Base-by-base conservation (phyloP, 2,888 invertebrate genomes). In the Noctua janthe region DNA sequence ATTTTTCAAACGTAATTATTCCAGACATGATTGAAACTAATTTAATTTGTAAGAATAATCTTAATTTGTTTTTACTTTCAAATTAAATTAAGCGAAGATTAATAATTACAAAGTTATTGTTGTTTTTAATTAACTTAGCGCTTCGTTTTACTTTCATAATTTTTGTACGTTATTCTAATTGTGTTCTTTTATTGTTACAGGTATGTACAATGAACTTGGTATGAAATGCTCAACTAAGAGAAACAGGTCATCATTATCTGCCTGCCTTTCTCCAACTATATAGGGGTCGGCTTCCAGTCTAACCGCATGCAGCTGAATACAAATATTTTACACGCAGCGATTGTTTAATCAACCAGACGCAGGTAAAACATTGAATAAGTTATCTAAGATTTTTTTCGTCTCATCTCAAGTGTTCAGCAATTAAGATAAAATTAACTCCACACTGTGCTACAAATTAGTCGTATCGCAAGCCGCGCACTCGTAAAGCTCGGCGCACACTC, bases 351-450 rank as follows among this genome's bases (percentile, higher is more conserved):
- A 35, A 17, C 17, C 35, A 49, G 23, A n/a, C 2, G 43, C 17
- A 78, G 80, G 83, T 81, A 85, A 78, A 87, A 81, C 39, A 76
- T 51, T 17, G 6, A n/a, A 59, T 73, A 56, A 69, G 17, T 64
- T 29, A 71, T 78, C 15, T 62, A 13, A 51, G 62, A 23, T 59
- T 77, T 79, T 77, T 85, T 76, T 71, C 13, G 43, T 67, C 29
- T 82, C 78, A 87, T 79, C 82, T 89, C 79, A 84, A 90, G 86
- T 79, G 71, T 69, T 75, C 67, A 29, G 54, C 84, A 87, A 87
- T 90, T 85, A 85, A 88, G 92, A 92, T 93, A 90, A 90, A 78
- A 71, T 87, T 87, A 74, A 74, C 81, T 86, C 76, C 78, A 87
- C 77, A 84, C 74, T 78, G 73, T 64, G 82, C 88, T 88, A 90